Evolutionary conservation across 2,888 invertebrate species (phyloP).

Genomic region (Fabriciana adippe): DNA sequence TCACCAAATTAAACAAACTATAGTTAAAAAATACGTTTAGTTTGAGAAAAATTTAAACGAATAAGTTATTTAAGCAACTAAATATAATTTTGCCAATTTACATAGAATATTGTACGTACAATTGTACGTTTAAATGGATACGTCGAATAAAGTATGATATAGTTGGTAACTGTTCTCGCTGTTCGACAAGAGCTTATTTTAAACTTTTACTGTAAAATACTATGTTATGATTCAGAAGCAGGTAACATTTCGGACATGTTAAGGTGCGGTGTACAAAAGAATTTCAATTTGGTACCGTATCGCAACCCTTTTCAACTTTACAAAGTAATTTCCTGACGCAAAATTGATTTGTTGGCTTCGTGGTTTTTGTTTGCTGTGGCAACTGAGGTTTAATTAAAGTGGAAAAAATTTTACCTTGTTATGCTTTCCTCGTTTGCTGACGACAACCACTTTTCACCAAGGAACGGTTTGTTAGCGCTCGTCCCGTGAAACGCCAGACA

Average conservation of each 20-base stretch:
- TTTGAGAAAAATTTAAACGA: too few relatives aligned
- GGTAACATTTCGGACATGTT: constrained; percentile 75
- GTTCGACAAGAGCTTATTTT: constrained; percentile 27
- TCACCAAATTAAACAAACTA: too few relatives aligned
- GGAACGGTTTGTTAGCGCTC: constrained; percentile 39
- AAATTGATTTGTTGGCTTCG: constrained; percentile 73
- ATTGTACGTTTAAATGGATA: constrained; percentile 1
- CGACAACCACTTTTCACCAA: constrained; percentile 35
- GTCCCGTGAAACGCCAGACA: constrained; percentile 36
- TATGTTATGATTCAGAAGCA: constrained; percentile 67
- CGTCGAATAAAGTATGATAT: constrained; percentile 16
- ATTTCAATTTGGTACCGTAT: constrained; percentile 74
- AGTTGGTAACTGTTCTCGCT: constrained; percentile 1
- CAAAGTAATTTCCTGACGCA: constrained; percentile 77
- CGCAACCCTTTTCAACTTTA: constrained; percentile 49
- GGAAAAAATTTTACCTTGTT: constrained; percentile 43
- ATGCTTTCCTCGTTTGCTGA: constrained; percentile 36
- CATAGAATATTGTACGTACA: neutral
- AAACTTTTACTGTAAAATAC: constrained; percentile 62
- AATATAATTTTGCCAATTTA: constrained; percentile 3
- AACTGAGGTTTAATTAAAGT: constrained; percentile 69
- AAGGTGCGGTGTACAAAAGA: constrained; percentile 75
- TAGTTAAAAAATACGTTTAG: too few relatives aligned
- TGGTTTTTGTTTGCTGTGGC: constrained; percentile 71
- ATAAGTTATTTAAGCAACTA: neutral